These are phyloP conservation scores for Hipposideros armiger DNA, from an alignment of 2,113 vertebrate genomes.

Conservation along the genomic window DNA sequence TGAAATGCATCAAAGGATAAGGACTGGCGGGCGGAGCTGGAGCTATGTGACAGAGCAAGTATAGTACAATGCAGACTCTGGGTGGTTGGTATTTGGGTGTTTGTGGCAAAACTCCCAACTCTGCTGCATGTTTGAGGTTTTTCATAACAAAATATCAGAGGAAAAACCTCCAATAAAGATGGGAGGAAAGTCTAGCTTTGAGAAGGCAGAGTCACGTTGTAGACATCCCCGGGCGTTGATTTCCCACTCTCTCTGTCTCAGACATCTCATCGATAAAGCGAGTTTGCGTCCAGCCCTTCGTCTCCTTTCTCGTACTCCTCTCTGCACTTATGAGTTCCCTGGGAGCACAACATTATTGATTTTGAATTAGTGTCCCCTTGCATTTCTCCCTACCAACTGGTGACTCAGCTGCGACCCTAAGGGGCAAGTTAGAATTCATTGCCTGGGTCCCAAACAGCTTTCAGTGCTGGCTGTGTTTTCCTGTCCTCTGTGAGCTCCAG, in stretches of 20 bases:
- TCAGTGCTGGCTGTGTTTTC: accelerated
- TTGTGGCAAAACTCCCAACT: background rate
- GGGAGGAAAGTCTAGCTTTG: background rate
- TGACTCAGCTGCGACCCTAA: background rate
- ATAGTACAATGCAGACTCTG: background rate
- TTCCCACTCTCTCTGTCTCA: background rate
- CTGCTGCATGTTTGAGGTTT: background rate
- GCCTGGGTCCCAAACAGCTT: background rate
- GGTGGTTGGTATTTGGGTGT: background rate
- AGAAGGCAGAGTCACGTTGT: background rate
- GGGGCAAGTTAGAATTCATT: background rate
- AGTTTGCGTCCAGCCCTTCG: background rate
- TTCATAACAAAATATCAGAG: background rate
- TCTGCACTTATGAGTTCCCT: background rate
- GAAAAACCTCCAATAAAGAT: background rate
- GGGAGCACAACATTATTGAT: background rate
- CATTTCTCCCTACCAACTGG: background rate
- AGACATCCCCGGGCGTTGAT: background rate
- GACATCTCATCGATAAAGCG: background rate
- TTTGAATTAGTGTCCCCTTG: no score
- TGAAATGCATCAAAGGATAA: background rate
- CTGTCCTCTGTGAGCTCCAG: background rate
- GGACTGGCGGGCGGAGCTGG: background rate
- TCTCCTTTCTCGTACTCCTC: background rate
- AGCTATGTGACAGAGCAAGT: background rate